phyloP scores from a whole-genome alignment of 2,797 vertebrate genomes.

The Spinus olivaceus region DNA sequence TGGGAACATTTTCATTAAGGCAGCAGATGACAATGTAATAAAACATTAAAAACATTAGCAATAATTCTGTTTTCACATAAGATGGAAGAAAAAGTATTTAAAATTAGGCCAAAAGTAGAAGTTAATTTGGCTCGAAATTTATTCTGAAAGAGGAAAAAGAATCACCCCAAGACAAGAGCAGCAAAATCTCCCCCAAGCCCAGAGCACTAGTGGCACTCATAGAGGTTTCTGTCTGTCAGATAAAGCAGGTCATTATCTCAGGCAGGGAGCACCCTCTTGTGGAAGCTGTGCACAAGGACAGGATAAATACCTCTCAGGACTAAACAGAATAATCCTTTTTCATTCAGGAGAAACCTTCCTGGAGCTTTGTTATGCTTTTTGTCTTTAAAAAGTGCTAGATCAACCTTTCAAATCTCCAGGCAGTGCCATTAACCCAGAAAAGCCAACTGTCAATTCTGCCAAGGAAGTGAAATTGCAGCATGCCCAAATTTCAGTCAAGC shows the following conservation, averaged over 20 bases:
- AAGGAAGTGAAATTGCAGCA: fast-evolving
- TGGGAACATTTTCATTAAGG: not conserved
- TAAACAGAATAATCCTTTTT: not conserved
- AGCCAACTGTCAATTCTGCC: not conserved
- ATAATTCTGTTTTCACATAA: not conserved
- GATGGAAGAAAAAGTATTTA: not conserved
- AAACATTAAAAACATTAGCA: not conserved
- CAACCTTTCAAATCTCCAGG: not conserved
- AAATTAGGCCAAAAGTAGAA: not conserved
- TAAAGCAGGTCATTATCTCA: not conserved
- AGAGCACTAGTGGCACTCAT: fast-evolving
- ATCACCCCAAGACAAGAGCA: not conserved
- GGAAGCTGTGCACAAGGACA: not conserved
- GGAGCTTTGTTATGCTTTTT: not conserved
- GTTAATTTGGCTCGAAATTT: not conserved
- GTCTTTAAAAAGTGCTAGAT: not conserved
- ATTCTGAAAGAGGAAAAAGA: not conserved
- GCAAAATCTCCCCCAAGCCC: not conserved
- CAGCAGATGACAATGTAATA: not conserved
- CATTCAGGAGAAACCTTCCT: not conserved
- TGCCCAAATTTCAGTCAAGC: not conserved
- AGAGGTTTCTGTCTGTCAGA: too few relatives aligned
- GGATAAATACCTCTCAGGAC: fast-evolving
- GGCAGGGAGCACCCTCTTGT: constrained; percentile 47
- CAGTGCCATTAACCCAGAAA: not conserved